phyloP scores from a whole-genome alignment of 2,113 vertebrate genomes.

The Thamnaconus septentrionalis region DNA sequence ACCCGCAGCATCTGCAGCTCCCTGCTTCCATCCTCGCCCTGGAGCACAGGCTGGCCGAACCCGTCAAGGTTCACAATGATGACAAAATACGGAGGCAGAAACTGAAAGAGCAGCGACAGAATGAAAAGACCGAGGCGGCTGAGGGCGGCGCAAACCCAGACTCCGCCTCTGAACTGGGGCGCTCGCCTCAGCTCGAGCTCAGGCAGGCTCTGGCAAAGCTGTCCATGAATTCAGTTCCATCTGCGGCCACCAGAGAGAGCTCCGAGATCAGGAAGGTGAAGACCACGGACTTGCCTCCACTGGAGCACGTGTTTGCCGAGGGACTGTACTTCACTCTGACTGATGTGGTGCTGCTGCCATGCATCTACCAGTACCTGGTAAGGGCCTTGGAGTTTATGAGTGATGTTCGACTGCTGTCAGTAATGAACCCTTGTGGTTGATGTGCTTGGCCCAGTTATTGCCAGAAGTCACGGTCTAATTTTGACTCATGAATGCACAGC shows the following conservation, averaged over 20 bases:
- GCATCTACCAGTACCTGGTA: slow-evolving; percentile 92
- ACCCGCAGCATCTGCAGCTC: slow-evolving; percentile 62
- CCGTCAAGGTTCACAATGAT: slow-evolving; percentile 93
- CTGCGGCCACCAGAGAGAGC: slow-evolving; percentile 75
- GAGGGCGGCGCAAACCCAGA: slow-evolving; percentile 10
- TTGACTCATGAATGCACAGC: slow-evolving; percentile 5
- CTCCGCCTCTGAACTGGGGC: slow-evolving; percentile 32
- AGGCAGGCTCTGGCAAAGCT: slow-evolving; percentile 85
- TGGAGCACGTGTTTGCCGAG: slow-evolving; percentile 94
- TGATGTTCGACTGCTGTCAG: slow-evolving; percentile 19
- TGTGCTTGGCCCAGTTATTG: not conserved
- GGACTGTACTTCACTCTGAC: slow-evolving; percentile 95
- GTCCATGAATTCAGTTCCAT: slow-evolving; percentile 64
- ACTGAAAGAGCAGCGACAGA: slow-evolving; percentile 75
- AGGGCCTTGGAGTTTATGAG: slow-evolving; percentile 52
- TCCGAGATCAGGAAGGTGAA: slow-evolving; percentile 87
- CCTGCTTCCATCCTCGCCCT: slow-evolving; percentile 84
- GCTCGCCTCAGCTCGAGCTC: slow-evolving; percentile 76
- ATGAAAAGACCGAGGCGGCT: slow-evolving; percentile 6
- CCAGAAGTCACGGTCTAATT: slow-evolving; percentile 4
- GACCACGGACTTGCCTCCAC: slow-evolving; percentile 81
- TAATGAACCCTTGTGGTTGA: slow-evolving; percentile 15
- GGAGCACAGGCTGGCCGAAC: slow-evolving; percentile 87
- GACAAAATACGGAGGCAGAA: slow-evolving; percentile 96
- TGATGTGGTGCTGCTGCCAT: slow-evolving; percentile 92